Conservation (phyloP, 2,797 vertebrate genomes). For the Florisuga fusca region DNA sequence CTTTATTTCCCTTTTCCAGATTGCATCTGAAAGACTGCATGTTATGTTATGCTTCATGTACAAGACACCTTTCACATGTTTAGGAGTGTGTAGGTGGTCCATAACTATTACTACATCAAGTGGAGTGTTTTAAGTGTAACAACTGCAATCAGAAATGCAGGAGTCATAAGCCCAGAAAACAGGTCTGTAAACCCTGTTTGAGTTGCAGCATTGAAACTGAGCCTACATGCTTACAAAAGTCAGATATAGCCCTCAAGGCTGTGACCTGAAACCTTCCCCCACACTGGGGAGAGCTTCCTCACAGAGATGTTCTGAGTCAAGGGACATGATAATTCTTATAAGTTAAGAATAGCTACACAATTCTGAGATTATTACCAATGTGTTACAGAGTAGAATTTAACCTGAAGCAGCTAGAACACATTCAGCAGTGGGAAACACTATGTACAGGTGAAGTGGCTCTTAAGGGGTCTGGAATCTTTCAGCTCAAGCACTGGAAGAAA, state of each 20-base stretch:
- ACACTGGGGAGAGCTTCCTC: neutral
- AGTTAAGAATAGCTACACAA: neutral
- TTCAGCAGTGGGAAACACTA: neutral
- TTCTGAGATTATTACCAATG: neutral
- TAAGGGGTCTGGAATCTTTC: neutral
- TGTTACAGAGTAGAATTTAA: neutral
- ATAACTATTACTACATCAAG: neutral
- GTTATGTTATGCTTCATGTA: neutral
- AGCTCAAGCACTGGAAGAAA: neutral
- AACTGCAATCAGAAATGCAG: neutral
- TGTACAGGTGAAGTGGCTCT: rapidly evolving
- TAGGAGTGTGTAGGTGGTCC: neutral
- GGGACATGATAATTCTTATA: neutral
- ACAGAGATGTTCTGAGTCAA: neutral
- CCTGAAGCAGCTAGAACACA: neutral
- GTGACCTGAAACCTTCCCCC: neutral
- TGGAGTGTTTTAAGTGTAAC: neutral
- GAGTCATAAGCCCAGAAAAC: neutral
- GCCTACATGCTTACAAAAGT: neutral
- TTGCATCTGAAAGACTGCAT: neutral
- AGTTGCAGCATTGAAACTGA: neutral
- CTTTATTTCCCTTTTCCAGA: neutral
- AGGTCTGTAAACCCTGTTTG: neutral
- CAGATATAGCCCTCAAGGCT: neutral
- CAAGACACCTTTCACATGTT: neutral